These are phyloP conservation scores for Andricus quercusramuli DNA, from an alignment of 2,888 invertebrate genomes.

Conservation along the genomic window DNA sequence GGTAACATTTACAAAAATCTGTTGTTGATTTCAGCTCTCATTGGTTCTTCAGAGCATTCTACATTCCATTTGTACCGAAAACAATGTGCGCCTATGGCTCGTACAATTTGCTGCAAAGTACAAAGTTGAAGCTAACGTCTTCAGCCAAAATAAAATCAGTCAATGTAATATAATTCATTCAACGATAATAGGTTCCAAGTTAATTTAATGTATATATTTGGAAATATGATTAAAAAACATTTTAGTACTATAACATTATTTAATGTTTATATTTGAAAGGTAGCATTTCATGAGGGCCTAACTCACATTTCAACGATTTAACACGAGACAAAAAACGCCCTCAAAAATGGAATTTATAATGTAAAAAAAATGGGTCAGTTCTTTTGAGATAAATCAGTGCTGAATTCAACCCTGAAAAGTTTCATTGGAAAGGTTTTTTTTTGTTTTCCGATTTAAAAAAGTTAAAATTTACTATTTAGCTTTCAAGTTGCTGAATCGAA, in stretches of 20 bases:
- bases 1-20: neutral
- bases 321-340: too few species aligned
- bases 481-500: too few species aligned
- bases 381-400: too few species aligned
- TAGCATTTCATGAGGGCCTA: too few species aligned
- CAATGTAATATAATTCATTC: slow-evolving; percentile 42
- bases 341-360: too few species aligned
- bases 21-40: slow-evolving; percentile 81
- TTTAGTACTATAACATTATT: neutral
- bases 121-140: slow-evolving; percentile 67
- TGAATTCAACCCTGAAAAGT: too few species aligned
- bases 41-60: slow-evolving; percentile 90
- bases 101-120: slow-evolving; percentile 85
- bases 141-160: slow-evolving; percentile 55
- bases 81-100: slow-evolving; percentile 85
- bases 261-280: neutral
- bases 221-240: neutral
- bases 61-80: slow-evolving; percentile 88
- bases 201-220: slow-evolving; percentile 9
- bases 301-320: too few species aligned
- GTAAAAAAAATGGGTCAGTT: too few species aligned
- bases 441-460: too few species aligned
- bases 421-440: too few species aligned
- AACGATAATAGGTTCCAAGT: neutral
- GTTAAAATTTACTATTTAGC: too few species aligned